Base-by-base conservation (phyloP, 2,888 invertebrate species). In the Prenolepis imparis region DNA sequence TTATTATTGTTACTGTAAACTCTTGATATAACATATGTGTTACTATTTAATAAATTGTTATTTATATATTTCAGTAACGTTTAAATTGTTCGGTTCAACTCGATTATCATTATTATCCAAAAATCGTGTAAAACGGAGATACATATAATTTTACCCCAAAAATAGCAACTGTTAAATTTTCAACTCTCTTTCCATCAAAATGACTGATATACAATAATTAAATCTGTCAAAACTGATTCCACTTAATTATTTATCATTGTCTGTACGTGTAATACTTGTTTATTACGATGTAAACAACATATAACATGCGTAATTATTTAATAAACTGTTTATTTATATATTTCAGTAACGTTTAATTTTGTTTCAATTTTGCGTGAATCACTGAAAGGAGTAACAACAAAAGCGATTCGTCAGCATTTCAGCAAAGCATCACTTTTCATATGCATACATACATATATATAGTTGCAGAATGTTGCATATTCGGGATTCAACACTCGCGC, bases 301-400 rank as follows among this genome's bases (percentile, higher is more conserved):
- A 8, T 39, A 77, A n/a, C 15, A 36, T 5, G 28, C 41, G 18
- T 59, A 28, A 44, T 59, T 77, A 41, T 67, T 55, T 61, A 70
- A 70, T 8, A 15, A 24, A 59, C 1, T 39, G 8, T 80, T 4
- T 4, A 12, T 66, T 66, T 52, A 75, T 12, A 48, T 1, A 21
- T 59, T 44, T 3, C 12, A 44, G 3, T 77, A 48, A 41, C n/a
- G 28, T 55, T 66, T 66, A 77, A 77, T 66, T 67, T 57, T 5
- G 28, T 41, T 24, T 41, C 48, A 66, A 77, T 66, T 67, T 57
- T 5, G 28, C 28, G 28, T 28, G 28, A 28, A 28, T 36, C 24
- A 0, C 18, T 8, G 28, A 39, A 28, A 9, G 21, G 15, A 52
- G 39, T 55, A 55, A 32, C 21, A 24, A 55, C n/a, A 67, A 77